These are phyloP conservation scores for Periplaneta americana DNA, from an alignment of 1,140 invertebrate genomes.

Conservation along the genomic window DNA sequence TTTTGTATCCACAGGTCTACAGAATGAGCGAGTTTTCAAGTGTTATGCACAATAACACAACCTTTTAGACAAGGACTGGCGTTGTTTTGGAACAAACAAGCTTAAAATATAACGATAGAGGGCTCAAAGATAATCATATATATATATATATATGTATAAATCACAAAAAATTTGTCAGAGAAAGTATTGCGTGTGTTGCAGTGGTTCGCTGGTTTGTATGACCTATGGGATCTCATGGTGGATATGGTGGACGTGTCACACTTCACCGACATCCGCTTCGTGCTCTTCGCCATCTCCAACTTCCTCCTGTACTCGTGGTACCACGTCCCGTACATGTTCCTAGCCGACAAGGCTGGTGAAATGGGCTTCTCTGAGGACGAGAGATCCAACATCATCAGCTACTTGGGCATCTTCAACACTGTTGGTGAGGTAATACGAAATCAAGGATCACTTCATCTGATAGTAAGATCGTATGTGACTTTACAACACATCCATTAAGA, in stretches of 20 bases:
- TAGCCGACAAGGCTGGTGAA: constrained; percentile 67
- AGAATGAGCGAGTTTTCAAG: too few species aligned
- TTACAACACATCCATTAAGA: too few species aligned
- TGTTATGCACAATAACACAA: too few species aligned
- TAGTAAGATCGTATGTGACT: too few species aligned
- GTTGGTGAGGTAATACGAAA: constrained; percentile 76
- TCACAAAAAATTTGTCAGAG: too few species aligned
- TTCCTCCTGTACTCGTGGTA: constrained; percentile 85
- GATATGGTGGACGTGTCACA: constrained; percentile 77
- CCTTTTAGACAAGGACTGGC: too few species aligned
- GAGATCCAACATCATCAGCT: constrained; percentile 73
- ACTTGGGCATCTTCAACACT: constrained; percentile 83
- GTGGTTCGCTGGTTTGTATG: constrained; percentile 67
- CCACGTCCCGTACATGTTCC: constrained; percentile 82
- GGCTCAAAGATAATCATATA: too few species aligned
- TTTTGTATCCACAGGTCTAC: too few species aligned
- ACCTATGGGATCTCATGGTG: constrained; percentile 66
- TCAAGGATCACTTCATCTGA: too few species aligned
- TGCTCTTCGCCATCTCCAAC: constrained; percentile 79
- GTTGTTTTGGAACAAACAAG: too few species aligned
- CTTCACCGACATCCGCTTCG: constrained; percentile 65
- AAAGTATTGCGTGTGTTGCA: constrained; percentile 45
- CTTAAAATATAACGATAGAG: too few species aligned
- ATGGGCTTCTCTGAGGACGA: constrained; percentile 66
- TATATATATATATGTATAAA: too few species aligned